Percentiles rank a stretch among this genome's conserved stretches.
These are phyloP conservation scores for Percopsis transmontana DNA, from an alignment of 2,113 vertebrate genomes.

Conservation along the genomic window DNA sequence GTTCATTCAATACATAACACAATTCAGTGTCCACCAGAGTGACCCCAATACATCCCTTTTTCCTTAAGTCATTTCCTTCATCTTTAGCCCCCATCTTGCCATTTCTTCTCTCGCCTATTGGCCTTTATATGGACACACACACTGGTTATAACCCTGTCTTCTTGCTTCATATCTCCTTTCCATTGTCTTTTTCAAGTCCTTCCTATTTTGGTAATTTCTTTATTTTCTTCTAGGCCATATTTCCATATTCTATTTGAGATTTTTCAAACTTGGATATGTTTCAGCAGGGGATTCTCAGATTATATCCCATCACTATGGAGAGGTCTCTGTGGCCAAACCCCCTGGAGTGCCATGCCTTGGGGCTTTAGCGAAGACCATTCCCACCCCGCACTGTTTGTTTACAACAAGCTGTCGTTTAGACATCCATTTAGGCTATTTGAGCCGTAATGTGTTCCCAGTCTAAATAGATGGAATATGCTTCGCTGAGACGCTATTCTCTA, in stretches of 20 bases:
- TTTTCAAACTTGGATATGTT: slow-evolving; percentile 65
- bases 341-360: slow-evolving; percentile 61
- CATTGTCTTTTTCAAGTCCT: slow-evolving; percentile 47
- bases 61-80: slow-evolving; percentile 55
- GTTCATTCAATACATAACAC: slow-evolving; percentile 76
- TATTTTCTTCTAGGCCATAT: slow-evolving; percentile 30
- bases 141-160: slow-evolving; percentile 47
- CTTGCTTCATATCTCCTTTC: slow-evolving; percentile 49
- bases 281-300: slow-evolving; percentile 68
- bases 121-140: slow-evolving; percentile 23
- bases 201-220: slow-evolving; percentile 34
- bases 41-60: slow-evolving; percentile 71
- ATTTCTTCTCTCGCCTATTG: slow-evolving; percentile 60
- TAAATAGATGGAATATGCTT: slow-evolving; percentile 63
- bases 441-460: slow-evolving; percentile 68
- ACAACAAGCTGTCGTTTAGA: slow-evolving; percentile 64
- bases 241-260: slow-evolving; percentile 39
- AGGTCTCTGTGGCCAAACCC: slow-evolving; percentile 67
- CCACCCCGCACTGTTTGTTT: slow-evolving; percentile 77
- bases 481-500: slow-evolving; percentile 53
- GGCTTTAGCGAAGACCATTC: slow-evolving; percentile 63
- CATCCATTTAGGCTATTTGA: slow-evolving; percentile 72
- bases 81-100: slow-evolving; percentile 47
- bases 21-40: slow-evolving; percentile 66
- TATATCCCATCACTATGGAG: slow-evolving; percentile 73